Evolutionary conservation across 2,113 vertebrate species (phyloP).

Genomic region (Panthera leo): DNA sequence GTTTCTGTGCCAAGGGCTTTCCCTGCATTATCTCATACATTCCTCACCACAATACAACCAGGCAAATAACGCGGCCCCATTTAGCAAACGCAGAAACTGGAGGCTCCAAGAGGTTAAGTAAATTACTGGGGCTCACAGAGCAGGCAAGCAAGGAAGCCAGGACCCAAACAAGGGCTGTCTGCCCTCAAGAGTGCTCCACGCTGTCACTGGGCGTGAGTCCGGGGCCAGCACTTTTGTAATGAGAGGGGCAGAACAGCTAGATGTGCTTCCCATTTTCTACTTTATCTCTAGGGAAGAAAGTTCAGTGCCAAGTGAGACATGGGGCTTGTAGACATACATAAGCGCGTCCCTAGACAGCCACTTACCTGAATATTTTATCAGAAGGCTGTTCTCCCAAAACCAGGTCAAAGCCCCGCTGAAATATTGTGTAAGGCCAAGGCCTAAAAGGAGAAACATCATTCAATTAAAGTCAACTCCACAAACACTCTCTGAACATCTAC

Average conservation of each 20-base stretch:
- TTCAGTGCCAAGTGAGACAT: background rate
- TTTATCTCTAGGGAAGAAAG: background rate
- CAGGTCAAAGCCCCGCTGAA: constrained; percentile 98
- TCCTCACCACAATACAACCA: background rate
- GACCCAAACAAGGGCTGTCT: background rate
- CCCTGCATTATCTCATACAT: background rate
- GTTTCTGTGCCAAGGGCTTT: constrained; percentile 1
- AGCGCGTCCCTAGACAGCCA: background rate
- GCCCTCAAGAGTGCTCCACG: background rate
- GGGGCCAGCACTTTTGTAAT: background rate
- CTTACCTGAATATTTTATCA: constrained; percentile 99
- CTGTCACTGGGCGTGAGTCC: background rate
- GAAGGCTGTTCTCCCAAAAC: constrained; percentile 99
- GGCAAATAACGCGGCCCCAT: background rate
- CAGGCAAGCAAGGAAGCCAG: background rate
- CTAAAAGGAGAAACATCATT: constrained; percentile 82
- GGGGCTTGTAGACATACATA: background rate
- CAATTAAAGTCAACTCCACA: constrained; percentile 40
- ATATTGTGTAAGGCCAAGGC: constrained; percentile 99
- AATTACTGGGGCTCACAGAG: background rate
- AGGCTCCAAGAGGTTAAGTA: background rate
- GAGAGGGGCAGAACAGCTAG: background rate
- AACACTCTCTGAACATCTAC: background rate
- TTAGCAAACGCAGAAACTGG: background rate
- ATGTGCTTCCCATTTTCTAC: background rate